These are phyloP conservation scores for Myrmecobius fasciatus DNA, from an alignment of 2,113 vertebrate species.

Conservation along the genomic window DNA sequence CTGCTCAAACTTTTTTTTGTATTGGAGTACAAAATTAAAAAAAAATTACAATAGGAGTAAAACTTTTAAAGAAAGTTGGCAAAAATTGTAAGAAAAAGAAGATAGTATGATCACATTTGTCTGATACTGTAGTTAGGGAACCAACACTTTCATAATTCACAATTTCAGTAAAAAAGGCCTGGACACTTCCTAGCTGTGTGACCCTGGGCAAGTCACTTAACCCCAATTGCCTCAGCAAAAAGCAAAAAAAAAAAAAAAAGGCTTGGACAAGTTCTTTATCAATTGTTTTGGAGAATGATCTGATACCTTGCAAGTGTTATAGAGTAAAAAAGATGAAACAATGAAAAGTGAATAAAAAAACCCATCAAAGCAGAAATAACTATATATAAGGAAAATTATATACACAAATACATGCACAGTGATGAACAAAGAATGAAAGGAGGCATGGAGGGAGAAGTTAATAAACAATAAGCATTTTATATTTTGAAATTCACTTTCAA, in stretches of 20 bases:
- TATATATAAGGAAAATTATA: not conserved
- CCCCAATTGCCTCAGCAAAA: too few relatives aligned
- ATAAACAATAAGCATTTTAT: not conserved
- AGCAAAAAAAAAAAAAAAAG: too few relatives aligned
- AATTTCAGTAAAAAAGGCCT: not conserved
- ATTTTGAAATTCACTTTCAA: not conserved
- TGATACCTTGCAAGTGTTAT: not conserved
- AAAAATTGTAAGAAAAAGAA: not conserved
- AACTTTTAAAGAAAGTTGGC: not conserved
- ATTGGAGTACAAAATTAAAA: not conserved
- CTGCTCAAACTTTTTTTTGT: not conserved
- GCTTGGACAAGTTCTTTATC: not conserved
- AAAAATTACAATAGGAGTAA: not conserved
- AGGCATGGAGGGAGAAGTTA: not conserved
- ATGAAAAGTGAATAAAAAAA: not conserved
- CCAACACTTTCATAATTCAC: not conserved
- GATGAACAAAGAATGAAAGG: not conserved
- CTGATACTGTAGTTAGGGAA: not conserved
- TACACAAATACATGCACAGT: not conserved
- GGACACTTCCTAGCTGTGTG: too few relatives aligned
- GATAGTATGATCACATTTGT: not conserved
- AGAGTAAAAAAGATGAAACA: not conserved
- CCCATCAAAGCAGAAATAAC: not conserved
- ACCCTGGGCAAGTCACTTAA: too few relatives aligned
- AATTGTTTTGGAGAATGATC: not conserved